phyloP scores from a whole-genome alignment of 2,888 invertebrate species.

The Alloplasta piceator region DNA sequence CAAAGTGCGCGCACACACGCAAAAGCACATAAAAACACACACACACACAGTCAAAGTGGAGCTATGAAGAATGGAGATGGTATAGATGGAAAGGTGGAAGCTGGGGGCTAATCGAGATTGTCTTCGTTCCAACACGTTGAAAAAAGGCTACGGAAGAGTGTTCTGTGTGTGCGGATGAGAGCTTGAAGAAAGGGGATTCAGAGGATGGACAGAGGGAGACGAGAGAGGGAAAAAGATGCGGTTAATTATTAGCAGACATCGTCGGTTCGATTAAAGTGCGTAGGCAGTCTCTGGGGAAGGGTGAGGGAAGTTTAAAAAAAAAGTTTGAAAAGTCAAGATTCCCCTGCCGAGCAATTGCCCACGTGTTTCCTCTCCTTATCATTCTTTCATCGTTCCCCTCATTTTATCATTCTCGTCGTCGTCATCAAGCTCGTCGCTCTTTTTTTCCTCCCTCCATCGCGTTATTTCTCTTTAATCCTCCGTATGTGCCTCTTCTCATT shows the following conservation, averaged over 20 bases:
- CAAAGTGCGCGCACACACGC: constrained; percentile 27
- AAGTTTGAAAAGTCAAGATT: constrained; percentile 14
- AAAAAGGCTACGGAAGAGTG: constrained; percentile 51
- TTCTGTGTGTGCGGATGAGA: constrained; percentile 45
- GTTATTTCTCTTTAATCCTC: constrained; percentile 53
- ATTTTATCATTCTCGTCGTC: constrained; percentile 43
- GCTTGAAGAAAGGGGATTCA: constrained; percentile 23
- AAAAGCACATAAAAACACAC: not conserved
- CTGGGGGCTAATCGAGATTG: constrained; percentile 63
- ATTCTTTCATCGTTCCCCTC: constrained; percentile 30
- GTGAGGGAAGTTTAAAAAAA: constrained; percentile 13
- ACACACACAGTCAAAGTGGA: not conserved
- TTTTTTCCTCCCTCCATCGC: not conserved
- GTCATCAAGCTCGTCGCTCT: constrained; percentile 1
- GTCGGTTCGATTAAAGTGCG: constrained; percentile 65
- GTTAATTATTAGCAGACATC: constrained; percentile 66
- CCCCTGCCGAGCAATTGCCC: constrained; percentile 32
- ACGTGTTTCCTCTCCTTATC: constrained; percentile 42
- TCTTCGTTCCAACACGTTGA: constrained; percentile 61
- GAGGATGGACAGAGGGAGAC: constrained; percentile 1
- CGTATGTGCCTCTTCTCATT: constrained; percentile 15
- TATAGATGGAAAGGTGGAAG: constrained; percentile 43
- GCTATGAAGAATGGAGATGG: not conserved
- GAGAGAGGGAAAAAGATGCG: constrained; percentile 39
- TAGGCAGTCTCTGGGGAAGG: constrained; percentile 54